Conservation (phyloP, 2,888 invertebrate species). For the Magallana nippona region DNA sequence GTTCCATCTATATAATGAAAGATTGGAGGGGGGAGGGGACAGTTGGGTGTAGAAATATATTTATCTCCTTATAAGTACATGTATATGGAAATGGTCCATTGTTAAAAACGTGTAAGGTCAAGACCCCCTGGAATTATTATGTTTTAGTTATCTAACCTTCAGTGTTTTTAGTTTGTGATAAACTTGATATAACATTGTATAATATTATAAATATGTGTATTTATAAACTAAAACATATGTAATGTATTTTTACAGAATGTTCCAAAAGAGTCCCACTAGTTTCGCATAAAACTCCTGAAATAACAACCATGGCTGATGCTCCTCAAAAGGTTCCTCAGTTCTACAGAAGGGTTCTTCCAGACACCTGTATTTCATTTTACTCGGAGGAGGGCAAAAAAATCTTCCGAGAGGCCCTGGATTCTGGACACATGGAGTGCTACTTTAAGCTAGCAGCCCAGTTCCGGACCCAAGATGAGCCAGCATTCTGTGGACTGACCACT, state of each 20-base stretch:
- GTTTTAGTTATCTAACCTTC: too few species aligned
- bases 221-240: too few species aligned
- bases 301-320: not conserved
- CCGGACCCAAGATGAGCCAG: slow-evolving; percentile 80
- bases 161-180: too few species aligned
- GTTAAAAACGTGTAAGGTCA: too few species aligned
- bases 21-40: too few species aligned
- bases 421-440: slow-evolving; percentile 77
- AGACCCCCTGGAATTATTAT: too few species aligned
- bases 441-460: slow-evolving; percentile 80
- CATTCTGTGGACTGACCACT: slow-evolving; percentile 80
- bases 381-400: slow-evolving; percentile 76
- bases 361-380: slow-evolving; percentile 77
- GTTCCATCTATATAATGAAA: too few species aligned
- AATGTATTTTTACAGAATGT: not conserved
- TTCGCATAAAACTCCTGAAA: not conserved
- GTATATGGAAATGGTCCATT: too few species aligned
- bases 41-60: too few species aligned
- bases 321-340: slow-evolving; percentile 48
- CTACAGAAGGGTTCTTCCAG: slow-evolving; percentile 77
- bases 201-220: too few species aligned
- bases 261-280: not conserved
- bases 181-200: too few species aligned
- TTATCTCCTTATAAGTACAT: too few species aligned
- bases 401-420: slow-evolving; percentile 74